A percentile compares a stretch with the other conserved stretches of the same genome.
Conservation (phyloP, 2,797 vertebrate species). For the Esox lucius region DNA sequence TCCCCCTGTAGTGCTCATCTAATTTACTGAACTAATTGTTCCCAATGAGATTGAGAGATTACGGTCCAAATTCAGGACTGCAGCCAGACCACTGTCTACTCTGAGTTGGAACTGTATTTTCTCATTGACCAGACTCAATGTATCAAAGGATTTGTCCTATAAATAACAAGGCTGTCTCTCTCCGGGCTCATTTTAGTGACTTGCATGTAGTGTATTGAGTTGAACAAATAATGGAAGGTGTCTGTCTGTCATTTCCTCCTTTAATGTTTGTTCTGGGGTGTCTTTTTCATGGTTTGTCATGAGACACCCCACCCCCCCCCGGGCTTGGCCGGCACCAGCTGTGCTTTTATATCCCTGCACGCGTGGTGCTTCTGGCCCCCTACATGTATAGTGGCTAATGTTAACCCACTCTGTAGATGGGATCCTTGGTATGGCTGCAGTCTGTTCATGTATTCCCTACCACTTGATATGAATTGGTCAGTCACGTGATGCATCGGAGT, state of each 20-base stretch:
- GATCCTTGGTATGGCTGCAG: neutral
- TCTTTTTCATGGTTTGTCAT: neutral
- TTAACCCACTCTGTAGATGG: constrained; percentile 51
- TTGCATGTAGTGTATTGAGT: neutral
- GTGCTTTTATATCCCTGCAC: neutral
- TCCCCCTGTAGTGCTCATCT: neutral
- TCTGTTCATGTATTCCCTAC: constrained; percentile 44
- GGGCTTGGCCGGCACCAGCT: neutral
- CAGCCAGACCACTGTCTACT: constrained; percentile 40
- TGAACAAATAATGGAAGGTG: neutral
- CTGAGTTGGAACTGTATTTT: constrained; percentile 16
- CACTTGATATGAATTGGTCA: constrained; percentile 71
- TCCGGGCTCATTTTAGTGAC: neutral
- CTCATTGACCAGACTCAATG: neutral
- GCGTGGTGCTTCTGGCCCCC: neutral
- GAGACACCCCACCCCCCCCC: neutral
- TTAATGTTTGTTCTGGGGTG: neutral
- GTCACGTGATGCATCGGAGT: constrained; percentile 50
- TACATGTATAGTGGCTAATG: constrained; percentile 37
- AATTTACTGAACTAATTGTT: constrained; percentile 14
- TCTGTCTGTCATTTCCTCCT: neutral
- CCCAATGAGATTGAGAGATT: constrained; percentile 53
- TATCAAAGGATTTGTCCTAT: neutral
- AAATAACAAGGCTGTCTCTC: neutral
- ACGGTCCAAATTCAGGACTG: constrained; percentile 51